Conservation (phyloP, 2,113 vertebrate genomes). For the Etheostoma cragini region DNA sequence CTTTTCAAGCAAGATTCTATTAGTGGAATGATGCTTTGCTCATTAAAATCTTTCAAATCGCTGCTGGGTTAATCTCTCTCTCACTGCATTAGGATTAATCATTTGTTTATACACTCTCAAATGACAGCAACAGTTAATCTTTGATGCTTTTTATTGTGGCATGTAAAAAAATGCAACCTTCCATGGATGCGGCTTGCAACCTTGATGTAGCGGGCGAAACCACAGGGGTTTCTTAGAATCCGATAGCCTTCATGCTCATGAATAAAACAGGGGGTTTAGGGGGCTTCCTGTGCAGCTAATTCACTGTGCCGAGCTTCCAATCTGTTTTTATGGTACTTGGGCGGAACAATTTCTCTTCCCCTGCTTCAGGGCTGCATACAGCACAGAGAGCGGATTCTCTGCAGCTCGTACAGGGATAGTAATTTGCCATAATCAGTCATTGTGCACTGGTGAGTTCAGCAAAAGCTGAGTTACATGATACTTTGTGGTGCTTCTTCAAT, state of each 20-base stretch:
- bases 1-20: constrained; percentile 67
- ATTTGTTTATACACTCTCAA: constrained; percentile 74
- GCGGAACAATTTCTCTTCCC: constrained; percentile 81
- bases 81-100: constrained; percentile 43
- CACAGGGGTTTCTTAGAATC: constrained; percentile 85
- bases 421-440: constrained; percentile 82
- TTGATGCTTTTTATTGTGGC: constrained; percentile 73
- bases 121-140: constrained; percentile 77
- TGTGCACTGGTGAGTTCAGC: constrained; percentile 75
- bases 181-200: constrained; percentile 77
- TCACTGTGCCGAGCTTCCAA: constrained; percentile 81
- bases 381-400: constrained; percentile 76
- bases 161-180: constrained; percentile 71
- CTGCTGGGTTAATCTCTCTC: constrained; percentile 31
- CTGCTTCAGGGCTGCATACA: constrained; percentile 77
- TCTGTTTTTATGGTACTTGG: constrained; percentile 86
- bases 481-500: constrained; percentile 69
- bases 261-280: constrained; percentile 88
- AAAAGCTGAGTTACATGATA: constrained; percentile 66
- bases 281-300: constrained; percentile 86
- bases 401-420: constrained; percentile 73
- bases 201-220: constrained; percentile 83
- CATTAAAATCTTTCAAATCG: constrained; percentile 64
- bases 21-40: constrained; percentile 64
- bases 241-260: constrained; percentile 86